A percentile compares a stretch with the other conserved stretches of the same genome.
Evolutionary conservation across 2,797 vertebrate genomes (phyloP).

Genomic region (Oophaga sylvatica): DNA sequence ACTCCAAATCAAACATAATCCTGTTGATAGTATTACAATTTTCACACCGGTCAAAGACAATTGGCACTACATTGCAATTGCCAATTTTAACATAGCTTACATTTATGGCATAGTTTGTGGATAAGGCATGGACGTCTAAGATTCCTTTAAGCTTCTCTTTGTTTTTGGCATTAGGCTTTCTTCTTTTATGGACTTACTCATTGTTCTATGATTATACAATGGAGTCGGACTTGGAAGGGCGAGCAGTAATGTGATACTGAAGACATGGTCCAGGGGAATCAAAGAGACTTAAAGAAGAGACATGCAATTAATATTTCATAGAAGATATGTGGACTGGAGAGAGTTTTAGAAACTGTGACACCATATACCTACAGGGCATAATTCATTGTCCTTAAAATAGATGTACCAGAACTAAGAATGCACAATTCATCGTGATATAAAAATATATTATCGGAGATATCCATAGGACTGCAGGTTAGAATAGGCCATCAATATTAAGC

Average conservation of each 20-base stretch:
- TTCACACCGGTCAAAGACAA: too few relatives aligned
- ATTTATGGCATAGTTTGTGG: too few relatives aligned
- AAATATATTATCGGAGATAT: background rate
- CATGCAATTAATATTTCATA: constrained; percentile 49
- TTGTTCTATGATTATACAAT: background rate
- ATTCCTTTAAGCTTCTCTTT: background rate
- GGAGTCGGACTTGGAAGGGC: constrained; percentile 34
- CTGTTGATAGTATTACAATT: too few relatives aligned
- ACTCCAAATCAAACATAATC: too few relatives aligned
- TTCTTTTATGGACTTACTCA: background rate
- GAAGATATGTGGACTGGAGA: constrained; percentile 24
- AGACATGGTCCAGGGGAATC: constrained; percentile 29
- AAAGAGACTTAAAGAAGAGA: constrained; percentile 46
- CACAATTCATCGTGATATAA: background rate
- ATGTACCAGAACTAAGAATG: background rate
- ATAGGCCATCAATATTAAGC: too few relatives aligned
- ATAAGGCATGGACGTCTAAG: too few relatives aligned
- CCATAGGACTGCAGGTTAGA: background rate
- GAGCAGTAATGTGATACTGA: constrained; percentile 45
- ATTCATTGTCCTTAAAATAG: background rate
- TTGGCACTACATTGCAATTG: too few relatives aligned
- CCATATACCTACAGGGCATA: background rate
- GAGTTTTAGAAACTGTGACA: constrained; percentile 10
- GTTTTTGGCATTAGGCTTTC: background rate
- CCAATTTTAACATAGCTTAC: too few relatives aligned